Conservation (phyloP, 2,113 vertebrate genomes). For the Chascanopsetta lugubris region DNA sequence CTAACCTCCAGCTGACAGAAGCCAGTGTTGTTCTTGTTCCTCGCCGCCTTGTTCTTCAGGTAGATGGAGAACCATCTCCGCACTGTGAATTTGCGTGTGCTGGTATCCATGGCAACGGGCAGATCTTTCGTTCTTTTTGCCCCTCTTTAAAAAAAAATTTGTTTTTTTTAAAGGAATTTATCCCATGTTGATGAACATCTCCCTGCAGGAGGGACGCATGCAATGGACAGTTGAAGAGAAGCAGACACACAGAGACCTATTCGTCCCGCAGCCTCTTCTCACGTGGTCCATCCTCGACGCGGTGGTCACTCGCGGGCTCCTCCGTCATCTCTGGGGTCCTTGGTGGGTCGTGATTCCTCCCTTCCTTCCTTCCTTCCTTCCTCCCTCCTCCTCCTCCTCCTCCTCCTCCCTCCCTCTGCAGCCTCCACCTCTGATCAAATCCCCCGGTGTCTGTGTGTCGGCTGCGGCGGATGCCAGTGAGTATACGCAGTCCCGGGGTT, state of each 20-base stretch:
- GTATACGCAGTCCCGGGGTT: constrained; percentile 34
- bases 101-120: constrained; percentile 75
- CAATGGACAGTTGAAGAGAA: background rate
- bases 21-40: constrained; percentile 72
- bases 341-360: background rate
- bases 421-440: background rate
- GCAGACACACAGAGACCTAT: constrained; percentile 39
- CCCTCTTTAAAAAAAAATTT: no score
- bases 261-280: constrained; percentile 48
- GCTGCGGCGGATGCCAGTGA: constrained; percentile 36
- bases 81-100: constrained; percentile 79
- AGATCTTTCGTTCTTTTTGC: constrained; percentile 4
- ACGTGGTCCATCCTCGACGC: constrained; percentile 38
- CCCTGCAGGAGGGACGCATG: constrained; percentile 6
- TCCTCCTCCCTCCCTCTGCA: no score
- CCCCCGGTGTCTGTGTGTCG: background rate
- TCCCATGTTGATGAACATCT: constrained; percentile 72
- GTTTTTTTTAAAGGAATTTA: constrained; percentile 47
- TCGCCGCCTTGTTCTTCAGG: constrained; percentile 76
- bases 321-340: constrained; percentile 35
- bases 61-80: constrained; percentile 79
- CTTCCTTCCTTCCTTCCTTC: background rate
- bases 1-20: constrained; percentile 77
- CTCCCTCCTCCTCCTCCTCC: background rate
- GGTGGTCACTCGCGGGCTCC: constrained; percentile 28